phyloP scores from a whole-genome alignment of 2,113 vertebrate genomes.

The Pollimyrus isidori region DNA sequence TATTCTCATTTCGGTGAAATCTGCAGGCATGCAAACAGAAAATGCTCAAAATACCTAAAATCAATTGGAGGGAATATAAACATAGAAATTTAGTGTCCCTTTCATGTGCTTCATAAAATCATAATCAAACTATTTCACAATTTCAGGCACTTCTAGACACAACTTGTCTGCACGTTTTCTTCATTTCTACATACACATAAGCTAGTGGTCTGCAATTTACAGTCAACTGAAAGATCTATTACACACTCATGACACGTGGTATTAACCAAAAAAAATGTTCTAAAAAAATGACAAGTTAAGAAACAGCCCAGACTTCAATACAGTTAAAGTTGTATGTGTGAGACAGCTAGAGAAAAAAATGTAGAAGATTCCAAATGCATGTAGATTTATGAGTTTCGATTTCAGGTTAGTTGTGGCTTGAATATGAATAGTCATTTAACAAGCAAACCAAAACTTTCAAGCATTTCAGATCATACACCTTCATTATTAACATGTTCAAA shows the following conservation, averaged over 20 bases:
- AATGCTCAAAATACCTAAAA: background rate
- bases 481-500: background rate
- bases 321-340: background rate
- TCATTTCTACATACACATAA: background rate
- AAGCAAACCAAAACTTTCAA: background rate
- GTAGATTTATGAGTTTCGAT: background rate
- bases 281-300: background rate
- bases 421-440: background rate
- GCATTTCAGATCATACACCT: slow-evolving; percentile 4
- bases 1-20: background rate
- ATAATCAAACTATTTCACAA: background rate
- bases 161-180: background rate
- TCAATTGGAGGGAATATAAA: background rate
- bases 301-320: background rate
- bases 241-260: background rate
- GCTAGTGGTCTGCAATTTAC: background rate
- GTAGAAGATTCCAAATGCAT: background rate
- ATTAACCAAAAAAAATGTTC: background rate
- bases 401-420: slow-evolving; percentile 3
- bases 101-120: background rate
- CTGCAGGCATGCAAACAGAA: background rate
- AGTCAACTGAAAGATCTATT: background rate
- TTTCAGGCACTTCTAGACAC: background rate
- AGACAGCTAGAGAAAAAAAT: background rate
- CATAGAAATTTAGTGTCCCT: background rate